phyloP scores from a whole-genome alignment of 2,888 invertebrate genomes.

The Volucella zonaria region DNA sequence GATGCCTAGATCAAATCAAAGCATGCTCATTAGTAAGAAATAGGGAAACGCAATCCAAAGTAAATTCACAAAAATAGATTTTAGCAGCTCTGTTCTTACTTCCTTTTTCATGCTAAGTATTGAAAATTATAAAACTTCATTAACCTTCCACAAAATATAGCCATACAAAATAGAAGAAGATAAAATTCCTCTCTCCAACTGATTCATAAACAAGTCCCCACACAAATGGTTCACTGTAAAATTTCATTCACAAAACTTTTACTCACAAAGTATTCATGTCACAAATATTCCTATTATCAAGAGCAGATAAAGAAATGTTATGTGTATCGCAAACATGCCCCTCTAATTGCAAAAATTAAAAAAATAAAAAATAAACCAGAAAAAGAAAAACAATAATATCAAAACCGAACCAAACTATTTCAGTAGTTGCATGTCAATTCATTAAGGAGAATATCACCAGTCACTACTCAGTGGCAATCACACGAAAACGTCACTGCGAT shows the following conservation, averaged over 20 bases:
- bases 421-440: conserved; percentile 63
- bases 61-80: too few relatives aligned
- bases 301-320: conserved; percentile 27
- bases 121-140: too few relatives aligned
- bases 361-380: conserved; percentile 6
- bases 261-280: neutral
- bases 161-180: too few relatives aligned
- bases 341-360: conserved; percentile 31
- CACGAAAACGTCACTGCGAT: conserved; percentile 32
- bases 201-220: too few relatives aligned
- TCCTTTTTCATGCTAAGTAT: too few relatives aligned
- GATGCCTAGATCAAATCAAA: too few relatives aligned
- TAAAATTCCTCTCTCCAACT: too few relatives aligned
- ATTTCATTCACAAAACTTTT: conserved; percentile 32
- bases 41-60: too few relatives aligned
- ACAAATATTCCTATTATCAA: neutral
- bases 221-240: too few relatives aligned
- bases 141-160: too few relatives aligned
- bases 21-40: too few relatives aligned
- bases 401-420: conserved; percentile 19
- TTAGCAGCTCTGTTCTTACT: too few relatives aligned
- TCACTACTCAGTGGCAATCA: conserved; percentile 3
- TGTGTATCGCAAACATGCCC: conserved; percentile 27
- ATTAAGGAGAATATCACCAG: conserved; percentile 42
- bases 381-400: neutral